These are phyloP conservation scores for Allygus modestus DNA, from an alignment of 2,888 invertebrate genomes.

Conservation along the genomic window DNA sequence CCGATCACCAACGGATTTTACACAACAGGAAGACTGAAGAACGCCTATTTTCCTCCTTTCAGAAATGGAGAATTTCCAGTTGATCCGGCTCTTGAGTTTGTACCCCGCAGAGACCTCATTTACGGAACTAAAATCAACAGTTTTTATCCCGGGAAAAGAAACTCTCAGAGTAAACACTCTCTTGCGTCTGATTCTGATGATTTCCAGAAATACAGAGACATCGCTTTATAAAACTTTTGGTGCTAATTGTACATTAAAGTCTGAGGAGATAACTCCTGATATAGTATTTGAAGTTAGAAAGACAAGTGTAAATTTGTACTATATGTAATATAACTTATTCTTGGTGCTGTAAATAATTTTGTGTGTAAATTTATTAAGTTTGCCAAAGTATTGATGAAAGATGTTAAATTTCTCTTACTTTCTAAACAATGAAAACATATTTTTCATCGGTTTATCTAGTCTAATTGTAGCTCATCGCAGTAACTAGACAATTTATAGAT, in stretches of 20 bases:
- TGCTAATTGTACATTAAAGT: background rate
- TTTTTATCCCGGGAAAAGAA: slow-evolving; percentile 53
- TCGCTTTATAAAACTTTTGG: slow-evolving; percentile 72
- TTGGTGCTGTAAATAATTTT: slow-evolving; percentile 25
- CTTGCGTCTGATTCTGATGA: slow-evolving; percentile 73
- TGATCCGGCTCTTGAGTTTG: background rate
- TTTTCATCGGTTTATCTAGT: slow-evolving; percentile 5
- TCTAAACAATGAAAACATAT: background rate
- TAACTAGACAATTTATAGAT: no score
- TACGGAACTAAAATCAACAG: slow-evolving; percentile 56
- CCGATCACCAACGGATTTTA: slow-evolving; percentile 35
- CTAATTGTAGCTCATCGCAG: background rate
- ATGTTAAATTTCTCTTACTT: background rate
- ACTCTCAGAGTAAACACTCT: slow-evolving; percentile 56
- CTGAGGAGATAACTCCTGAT: background rate
- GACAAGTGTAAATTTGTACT: slow-evolving; percentile 1
- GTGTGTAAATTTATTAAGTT: background rate
- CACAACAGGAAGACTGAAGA: slow-evolving; percentile 50
- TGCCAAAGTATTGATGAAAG: slow-evolving; percentile 2
- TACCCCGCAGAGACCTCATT: slow-evolving; percentile 22
- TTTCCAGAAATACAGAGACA: slow-evolving; percentile 75
- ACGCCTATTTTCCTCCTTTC: slow-evolving; percentile 52
- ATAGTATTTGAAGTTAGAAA: background rate
- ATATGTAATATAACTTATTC: slow-evolving; percentile 18
- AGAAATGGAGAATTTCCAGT: background rate